Evolutionary conservation across 2,797 vertebrate species (phyloP).

Genomic region (Salmo trutta): DNA sequence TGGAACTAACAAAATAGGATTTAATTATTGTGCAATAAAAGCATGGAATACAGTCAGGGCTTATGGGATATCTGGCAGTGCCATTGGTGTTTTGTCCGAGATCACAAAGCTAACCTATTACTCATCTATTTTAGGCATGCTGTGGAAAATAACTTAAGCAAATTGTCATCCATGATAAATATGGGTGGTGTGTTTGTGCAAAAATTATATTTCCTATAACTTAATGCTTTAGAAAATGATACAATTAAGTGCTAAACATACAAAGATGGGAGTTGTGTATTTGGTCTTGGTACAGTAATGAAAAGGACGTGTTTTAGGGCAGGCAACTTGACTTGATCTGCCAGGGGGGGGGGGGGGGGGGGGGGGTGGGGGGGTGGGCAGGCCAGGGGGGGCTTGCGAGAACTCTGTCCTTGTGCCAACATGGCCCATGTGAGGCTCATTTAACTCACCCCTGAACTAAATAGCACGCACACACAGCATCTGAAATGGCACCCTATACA

Average conservation of each 20-base stretch:
- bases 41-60: background rate
- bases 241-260: constrained; percentile 44
- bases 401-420: background rate
- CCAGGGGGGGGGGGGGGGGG: background rate
- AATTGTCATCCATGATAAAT: background rate
- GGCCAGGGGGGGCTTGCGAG: background rate
- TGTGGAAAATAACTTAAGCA: background rate
- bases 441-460: background rate
- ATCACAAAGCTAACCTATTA: background rate
- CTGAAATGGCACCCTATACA: constrained; percentile 24
- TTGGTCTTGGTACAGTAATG: constrained; percentile 71
- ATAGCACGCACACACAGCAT: background rate
- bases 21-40: constrained; percentile 9
- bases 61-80: background rate
- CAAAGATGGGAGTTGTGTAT: constrained; percentile 47
- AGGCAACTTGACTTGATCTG: background rate
- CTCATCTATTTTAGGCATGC: background rate
- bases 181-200: background rate
- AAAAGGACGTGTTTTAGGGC: constrained; percentile 16
- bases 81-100: background rate
- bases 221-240: constrained; percentile 36
- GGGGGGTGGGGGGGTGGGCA: background rate
- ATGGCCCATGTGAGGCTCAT: background rate
- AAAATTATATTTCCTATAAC: background rate
- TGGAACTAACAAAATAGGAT: background rate